Percentiles rank a stretch among this genome's conserved stretches.
Conservation (phyloP, 2,888 invertebrate species). For the Anarsia innoxiella region DNA sequence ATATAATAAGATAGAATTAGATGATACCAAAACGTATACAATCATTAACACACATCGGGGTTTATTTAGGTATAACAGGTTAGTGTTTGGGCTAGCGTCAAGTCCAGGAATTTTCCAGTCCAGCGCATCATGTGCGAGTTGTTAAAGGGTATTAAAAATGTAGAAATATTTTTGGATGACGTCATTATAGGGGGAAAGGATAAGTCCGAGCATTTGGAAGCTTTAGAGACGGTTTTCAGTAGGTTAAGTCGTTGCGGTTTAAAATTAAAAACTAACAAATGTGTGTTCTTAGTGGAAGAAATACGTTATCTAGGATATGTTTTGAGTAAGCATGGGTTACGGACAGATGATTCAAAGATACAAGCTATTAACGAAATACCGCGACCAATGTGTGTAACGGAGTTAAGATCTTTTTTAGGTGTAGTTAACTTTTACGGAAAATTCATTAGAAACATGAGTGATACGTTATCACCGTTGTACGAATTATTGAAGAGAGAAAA, state of each 20-base stretch:
- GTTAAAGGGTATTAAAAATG: slow-evolving; percentile 3
- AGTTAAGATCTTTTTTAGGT: slow-evolving; percentile 17
- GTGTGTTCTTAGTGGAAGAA: slow-evolving; percentile 2
- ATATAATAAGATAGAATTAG: neutral
- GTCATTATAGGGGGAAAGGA: neutral
- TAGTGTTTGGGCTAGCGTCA: slow-evolving; percentile 11
- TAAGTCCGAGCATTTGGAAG: neutral
- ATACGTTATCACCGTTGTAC: slow-evolving; percentile 13
- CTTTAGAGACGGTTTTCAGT: neutral
- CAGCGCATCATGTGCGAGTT: slow-evolving; percentile 12
- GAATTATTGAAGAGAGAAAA: slow-evolving; percentile 16
- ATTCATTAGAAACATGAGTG: slow-evolving; percentile 18
- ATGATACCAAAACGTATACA: neutral
- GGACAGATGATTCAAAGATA: neutral
- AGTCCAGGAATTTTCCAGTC: slow-evolving; percentile 14
- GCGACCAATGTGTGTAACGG: slow-evolving; percentile 9
- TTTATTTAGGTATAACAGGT: slow-evolving; percentile 5
- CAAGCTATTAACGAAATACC: slow-evolving; percentile 7
- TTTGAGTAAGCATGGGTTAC: neutral
- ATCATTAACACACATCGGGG: slow-evolving; percentile 21
- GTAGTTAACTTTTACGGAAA: slow-evolving; percentile 17
- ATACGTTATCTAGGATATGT: slow-evolving; percentile 8
- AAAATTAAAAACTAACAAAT: slow-evolving; percentile 10
- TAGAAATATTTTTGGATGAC: slow-evolving; percentile 5
- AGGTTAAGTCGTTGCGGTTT: slow-evolving; percentile 1